A percentile compares a stretch with the other conserved stretches of the same genome.
These are phyloP conservation scores for Microctonus hyperodae DNA, from an alignment of 2,888 invertebrate genomes.

Conservation along the genomic window DNA sequence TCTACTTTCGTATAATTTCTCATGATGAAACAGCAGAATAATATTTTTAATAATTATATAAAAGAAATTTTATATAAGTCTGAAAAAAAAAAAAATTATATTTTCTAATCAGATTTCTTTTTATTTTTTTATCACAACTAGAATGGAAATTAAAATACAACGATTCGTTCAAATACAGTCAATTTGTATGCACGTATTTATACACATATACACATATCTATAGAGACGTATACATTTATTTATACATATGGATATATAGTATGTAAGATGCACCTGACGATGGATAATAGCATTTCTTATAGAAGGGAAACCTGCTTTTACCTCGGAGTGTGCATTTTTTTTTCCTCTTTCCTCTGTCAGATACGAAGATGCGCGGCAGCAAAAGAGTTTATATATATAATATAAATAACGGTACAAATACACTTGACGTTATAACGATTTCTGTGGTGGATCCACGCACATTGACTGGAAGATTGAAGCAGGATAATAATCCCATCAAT, in stretches of 20 bases:
- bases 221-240: background rate
- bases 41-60: background rate
- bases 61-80: background rate
- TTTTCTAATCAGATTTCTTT: background rate
- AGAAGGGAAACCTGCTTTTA: slow-evolving; percentile 20
- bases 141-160: background rate
- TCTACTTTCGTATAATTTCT: background rate
- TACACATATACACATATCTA: background rate
- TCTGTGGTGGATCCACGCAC: background rate
- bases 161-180: background rate
- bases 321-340: slow-evolving; percentile 15
- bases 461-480: background rate
- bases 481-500: background rate
- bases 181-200: background rate
- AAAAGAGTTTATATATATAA: background rate
- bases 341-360: background rate
- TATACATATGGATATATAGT: no score
- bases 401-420: slow-evolving; percentile 25
- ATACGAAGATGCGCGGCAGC: slow-evolving; percentile 2
- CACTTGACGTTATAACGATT: slow-evolving; percentile 10
- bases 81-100: background rate
- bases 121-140: background rate
- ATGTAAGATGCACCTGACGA: slow-evolving; percentile 3
- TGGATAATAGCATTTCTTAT: slow-evolving; percentile 18
- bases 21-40: background rate